A percentile compares a stretch with the other conserved stretches of the same genome.
phyloP scores from a whole-genome alignment of 2,888 invertebrate species.

The Itoplectis maculator region DNA sequence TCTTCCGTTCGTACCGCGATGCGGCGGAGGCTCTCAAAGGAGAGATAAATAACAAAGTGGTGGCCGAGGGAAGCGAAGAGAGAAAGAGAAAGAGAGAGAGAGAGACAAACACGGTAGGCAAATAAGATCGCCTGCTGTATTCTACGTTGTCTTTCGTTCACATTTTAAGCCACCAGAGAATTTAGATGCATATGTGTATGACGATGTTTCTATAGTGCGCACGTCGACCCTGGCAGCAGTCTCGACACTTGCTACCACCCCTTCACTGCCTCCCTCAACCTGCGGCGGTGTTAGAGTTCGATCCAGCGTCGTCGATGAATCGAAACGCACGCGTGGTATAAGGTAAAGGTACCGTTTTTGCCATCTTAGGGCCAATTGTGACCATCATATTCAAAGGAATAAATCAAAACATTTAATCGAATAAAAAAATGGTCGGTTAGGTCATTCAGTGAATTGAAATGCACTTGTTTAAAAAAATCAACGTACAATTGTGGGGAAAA shows the following conservation, averaged over 20 bases:
- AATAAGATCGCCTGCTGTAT: conserved; percentile 25
- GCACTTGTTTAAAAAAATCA: no score
- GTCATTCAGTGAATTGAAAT: no score
- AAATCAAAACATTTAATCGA: no score
- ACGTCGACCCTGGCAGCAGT: conserved; percentile 5
- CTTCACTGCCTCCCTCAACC: background rate
- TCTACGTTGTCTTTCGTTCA: conserved; percentile 7
- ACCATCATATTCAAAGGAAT: no score
- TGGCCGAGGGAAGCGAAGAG: background rate
- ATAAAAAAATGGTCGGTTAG: no score
- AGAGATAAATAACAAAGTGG: conserved; percentile 53
- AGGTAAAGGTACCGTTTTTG: no score
- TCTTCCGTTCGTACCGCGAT: conserved; percentile 5
- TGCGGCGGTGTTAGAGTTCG: background rate
- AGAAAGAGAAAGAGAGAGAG: background rate
- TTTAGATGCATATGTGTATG: conserved; percentile 54
- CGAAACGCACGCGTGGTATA: conserved; percentile 1
- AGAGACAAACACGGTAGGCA: conserved; percentile 1
- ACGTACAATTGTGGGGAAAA: no score
- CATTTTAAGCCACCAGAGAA: conserved; percentile 31
- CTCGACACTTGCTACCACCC: background rate
- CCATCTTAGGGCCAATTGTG: no score
- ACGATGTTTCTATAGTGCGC: conserved; percentile 46
- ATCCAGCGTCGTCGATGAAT: background rate
- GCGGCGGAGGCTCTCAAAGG: conserved; percentile 53